phyloP scores from a whole-genome alignment of 1,140 invertebrate species.

The Caenorhabditis inopinata region DNA sequence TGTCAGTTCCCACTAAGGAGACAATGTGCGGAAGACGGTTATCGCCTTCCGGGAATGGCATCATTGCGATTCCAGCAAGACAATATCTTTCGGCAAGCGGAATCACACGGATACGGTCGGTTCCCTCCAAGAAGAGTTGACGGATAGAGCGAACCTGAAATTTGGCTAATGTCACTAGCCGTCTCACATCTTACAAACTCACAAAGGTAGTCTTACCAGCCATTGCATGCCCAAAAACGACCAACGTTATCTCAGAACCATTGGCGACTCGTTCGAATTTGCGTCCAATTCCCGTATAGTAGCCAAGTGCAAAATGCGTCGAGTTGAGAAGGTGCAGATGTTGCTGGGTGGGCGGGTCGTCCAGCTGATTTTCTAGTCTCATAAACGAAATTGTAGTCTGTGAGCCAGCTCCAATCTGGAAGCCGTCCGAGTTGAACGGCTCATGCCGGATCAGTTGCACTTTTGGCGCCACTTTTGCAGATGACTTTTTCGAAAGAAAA shows the following conservation, averaged over 20 bases:
- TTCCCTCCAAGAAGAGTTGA: neutral
- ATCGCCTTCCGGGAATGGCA: slow-evolving; percentile 2
- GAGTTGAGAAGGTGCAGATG: too few relatives aligned
- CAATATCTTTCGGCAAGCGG: neutral
- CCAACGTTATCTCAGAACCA: neutral
- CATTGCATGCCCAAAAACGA: slow-evolving; percentile 1
- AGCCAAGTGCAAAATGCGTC: neutral
- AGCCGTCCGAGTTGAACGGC: neutral
- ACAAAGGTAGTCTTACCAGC: neutral
- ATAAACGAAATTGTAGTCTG: neutral
- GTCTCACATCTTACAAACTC: too few relatives aligned
- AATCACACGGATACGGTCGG: slow-evolving; percentile 12
- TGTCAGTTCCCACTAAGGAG: too few relatives aligned
- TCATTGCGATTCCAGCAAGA: slow-evolving; percentile 18
- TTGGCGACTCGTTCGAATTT: neutral
- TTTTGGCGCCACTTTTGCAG: neutral
- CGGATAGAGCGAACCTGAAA: slow-evolving; percentile 2
- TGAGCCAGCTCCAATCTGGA: neutral
- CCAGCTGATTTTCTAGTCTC: neutral
- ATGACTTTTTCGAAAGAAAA: neutral
- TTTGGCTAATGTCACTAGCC: too few relatives aligned
- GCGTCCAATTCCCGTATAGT: neutral
- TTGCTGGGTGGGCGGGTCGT: neutral
- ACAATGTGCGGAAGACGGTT: neutral
- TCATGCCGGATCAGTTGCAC: neutral